Evolutionary conservation across 2,888 invertebrate species (phyloP), one percentile per base, ranked within the genome.

Genomic region (Trissonchulus sp.): DNA sequence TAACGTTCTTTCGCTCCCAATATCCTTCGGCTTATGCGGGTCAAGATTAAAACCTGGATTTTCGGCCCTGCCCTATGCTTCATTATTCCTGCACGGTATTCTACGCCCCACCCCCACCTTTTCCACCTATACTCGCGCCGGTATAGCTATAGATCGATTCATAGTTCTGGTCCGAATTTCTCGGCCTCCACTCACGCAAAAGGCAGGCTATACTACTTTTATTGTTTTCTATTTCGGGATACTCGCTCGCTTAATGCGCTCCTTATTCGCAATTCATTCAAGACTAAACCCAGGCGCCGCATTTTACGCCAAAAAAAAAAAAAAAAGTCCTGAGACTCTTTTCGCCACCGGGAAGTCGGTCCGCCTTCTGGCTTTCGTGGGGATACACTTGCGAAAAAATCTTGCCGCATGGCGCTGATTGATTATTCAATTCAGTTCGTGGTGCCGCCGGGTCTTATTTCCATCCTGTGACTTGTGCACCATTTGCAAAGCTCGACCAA

Each of bases 321-420:
- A 18, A 23, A 23, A 33, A 30, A 30, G 71, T 69, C 34, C 37
- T 69, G 71, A 33, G 71, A 35, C 71, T 36, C 23, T 35, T 69
- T 69, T 34, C 34, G 71, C 34, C 33, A 69, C n/a, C n/a, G n/a
- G n/a, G 71, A 69, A 36, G 37, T 69, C 37, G 71, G 35, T 3
- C 34, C 33, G 71, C 36, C 36, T 3, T 8, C 8, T 15, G 8
- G 8, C 23, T 48, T 23, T 23, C 8, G 23, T 48, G 8, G 48
- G 48, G 8, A 48, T 15, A 23, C 23, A 69, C 34, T 35, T 30
- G 35, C 71, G 71, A 34, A 69, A 69, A 69, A 36, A n/a, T n/a
- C 34, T 35, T 69, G 34, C 71, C 33, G 71, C n/a, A 36, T 69
- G n/a, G 37, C 36, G 33, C 71, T 69, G n/a, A n/a, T n/a, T 69